Percentiles rank a stretch among this genome's conserved stretches.
phyloP scores from a whole-genome alignment of 2,888 invertebrate genomes.

The Drosophila monieri region DNA sequence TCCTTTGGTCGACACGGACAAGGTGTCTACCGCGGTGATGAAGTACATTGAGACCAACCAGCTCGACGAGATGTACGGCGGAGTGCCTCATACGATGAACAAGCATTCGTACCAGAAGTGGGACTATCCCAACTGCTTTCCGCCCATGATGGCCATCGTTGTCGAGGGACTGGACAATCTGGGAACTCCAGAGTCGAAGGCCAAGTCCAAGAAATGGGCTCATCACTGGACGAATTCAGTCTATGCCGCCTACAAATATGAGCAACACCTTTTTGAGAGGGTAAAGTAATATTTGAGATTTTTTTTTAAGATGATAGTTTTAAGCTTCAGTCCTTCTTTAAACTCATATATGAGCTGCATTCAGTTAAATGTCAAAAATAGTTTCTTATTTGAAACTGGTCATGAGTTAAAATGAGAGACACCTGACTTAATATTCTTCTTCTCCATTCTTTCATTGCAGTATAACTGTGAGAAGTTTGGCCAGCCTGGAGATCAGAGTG shows the following conservation, averaged over 20 bases:
- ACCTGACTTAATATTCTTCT: neutral
- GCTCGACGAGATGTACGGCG: constrained; percentile 88
- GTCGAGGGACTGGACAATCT: constrained; percentile 91
- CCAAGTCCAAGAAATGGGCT: constrained; percentile 89
- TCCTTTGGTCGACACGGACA: constrained; percentile 85
- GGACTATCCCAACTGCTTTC: constrained; percentile 97
- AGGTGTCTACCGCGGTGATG: constrained; percentile 87
- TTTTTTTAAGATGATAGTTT: no score
- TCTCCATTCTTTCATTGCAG: constrained; percentile 84
- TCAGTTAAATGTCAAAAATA: neutral
- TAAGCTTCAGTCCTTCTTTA: no score
- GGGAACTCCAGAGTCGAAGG: constrained; percentile 86
- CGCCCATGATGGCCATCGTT: constrained; percentile 93
- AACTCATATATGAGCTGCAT: neutral
- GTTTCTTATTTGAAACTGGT: neutral
- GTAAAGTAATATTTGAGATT: constrained; percentile 83
- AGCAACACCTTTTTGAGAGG: constrained; percentile 92
- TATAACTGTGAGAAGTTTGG: constrained; percentile 87
- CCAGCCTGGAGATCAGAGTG: constrained; percentile 87
- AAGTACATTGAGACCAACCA: constrained; percentile 89
- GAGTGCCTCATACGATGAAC: constrained; percentile 91
- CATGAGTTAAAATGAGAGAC: neutral
- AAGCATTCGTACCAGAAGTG: constrained; percentile 90
- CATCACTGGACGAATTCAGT: constrained; percentile 92
- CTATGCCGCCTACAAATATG: constrained; percentile 88